Conservation (phyloP, 53 echinoderm and acorn worm genomes). For the Glandiceps talaboti region DNA sequence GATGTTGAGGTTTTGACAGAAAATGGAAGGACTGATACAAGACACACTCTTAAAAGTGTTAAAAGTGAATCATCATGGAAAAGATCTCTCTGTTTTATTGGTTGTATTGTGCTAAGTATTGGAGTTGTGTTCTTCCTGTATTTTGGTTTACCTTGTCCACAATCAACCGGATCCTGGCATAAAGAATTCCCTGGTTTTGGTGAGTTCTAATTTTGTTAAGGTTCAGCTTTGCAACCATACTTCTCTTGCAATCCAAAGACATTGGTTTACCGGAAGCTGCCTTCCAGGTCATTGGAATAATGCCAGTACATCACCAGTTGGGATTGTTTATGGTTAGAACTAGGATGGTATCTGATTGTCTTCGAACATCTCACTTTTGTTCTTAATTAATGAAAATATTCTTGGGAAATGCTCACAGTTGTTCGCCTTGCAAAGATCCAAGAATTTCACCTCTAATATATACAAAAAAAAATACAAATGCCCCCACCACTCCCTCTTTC, state of each 20-base stretch:
- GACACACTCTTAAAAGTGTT: not conserved
- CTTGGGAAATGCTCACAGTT: conserved; percentile 75
- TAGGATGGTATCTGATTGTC: too few species aligned
- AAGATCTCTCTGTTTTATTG: not conserved
- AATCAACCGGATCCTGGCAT: not conserved
- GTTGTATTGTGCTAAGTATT: not conserved
- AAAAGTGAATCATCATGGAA: not conserved
- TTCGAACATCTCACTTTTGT: conserved; percentile 60
- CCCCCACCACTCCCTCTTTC: conserved; percentile 79
- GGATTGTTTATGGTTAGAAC: conserved; percentile 73
- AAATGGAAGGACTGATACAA: not conserved
- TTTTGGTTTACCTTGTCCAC: not conserved
- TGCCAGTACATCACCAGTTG: conserved; percentile 29
- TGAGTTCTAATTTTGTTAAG: conserved; percentile 61
- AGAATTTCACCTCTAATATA: conserved; percentile 61
- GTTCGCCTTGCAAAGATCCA: conserved; percentile 77
- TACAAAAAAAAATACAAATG: conserved; percentile 27
- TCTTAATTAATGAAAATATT: conserved; percentile 77
- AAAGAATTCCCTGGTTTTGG: not conserved
- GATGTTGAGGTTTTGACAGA: not conserved
- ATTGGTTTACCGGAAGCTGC: conserved; percentile 41
- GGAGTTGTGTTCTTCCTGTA: not conserved
- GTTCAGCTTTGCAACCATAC: conserved; percentile 75
- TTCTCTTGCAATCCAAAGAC: conserved; percentile 61
- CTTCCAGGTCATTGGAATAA: conserved; percentile 33